Evolutionary conservation across 2,888 invertebrate species (phyloP), one percentile per base, ranked within the genome.

Genomic region (Yponomeuta evonymella): DNA sequence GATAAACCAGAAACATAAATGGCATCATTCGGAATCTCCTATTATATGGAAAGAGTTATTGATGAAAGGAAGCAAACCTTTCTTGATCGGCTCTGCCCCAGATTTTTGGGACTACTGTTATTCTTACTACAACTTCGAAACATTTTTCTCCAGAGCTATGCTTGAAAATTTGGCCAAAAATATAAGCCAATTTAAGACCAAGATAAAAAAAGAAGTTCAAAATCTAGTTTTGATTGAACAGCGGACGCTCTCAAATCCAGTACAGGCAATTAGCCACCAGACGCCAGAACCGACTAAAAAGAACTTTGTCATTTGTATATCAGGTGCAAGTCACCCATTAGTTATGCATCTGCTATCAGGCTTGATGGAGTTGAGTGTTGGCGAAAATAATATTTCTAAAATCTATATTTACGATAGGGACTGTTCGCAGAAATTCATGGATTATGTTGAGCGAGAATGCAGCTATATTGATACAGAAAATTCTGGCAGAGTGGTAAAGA

Each of bases 71-170:
- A 93, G 93, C 66, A 93, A 92, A 75, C 85, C 93, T 0, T 86
- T 85, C 76, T 93, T 94, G 67, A 92, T 95, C n/a, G 95, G 95
- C 9, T 93, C 93, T 68, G 85, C 92, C 4, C 82, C 90, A 64
- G 93, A 94, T 71, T 95, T 95, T 86, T 90, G 94, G 84, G 94
- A 94, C 79, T 94, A 94, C 75, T 91, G 93, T 75, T 88, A 93
- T 79, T 93, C 94, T 58, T 94, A 94, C 82, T 95, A 95, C 76
- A 75, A 87, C 62, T 86, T 90, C 73, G 88, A 90, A 75, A 75
- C 80, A 10, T 88, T 85, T 75, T 74, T 88, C 69, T 75, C 83
- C 10, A 73, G 81, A 58, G 81, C 85, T 63, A 87, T 82, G 76
- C 83, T 85, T 72, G 78, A 83, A 73, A 79, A 79, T 29, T 75